A percentile compares a stretch with the other conserved stretches of the same genome.
These are phyloP conservation scores for Parazoanthus swiftii DNA, from an alignment of 92 coral and sea anemone genomes.

Conservation along the genomic window DNA sequence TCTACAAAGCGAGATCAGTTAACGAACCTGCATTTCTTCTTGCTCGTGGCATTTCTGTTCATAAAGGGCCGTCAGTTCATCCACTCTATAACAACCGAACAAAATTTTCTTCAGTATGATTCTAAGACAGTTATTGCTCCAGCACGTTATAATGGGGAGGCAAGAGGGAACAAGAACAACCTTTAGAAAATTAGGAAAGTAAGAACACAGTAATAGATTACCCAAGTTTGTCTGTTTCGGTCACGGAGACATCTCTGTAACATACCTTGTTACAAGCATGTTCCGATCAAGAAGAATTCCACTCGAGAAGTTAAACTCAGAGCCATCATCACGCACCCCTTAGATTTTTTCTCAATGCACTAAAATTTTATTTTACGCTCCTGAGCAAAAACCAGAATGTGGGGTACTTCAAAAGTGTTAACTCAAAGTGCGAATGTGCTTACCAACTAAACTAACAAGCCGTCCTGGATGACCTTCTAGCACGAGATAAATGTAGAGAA, in stretches of 20 bases:
- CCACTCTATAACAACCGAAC: conserved; percentile 16
- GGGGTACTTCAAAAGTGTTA: not conserved
- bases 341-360: not conserved
- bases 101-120: not conserved
- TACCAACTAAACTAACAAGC: too few relatives aligned
- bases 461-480: too few relatives aligned
- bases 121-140: not conserved
- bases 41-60: conserved; percentile 35
- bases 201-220: too few relatives aligned
- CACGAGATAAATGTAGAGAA: too few relatives aligned
- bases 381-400: not conserved
- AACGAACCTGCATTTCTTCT: conserved; percentile 25
- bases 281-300: too few relatives aligned
- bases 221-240: too few relatives aligned
- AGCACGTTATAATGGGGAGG: not conserved
- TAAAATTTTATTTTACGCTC: not conserved
- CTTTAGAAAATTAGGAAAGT: too few relatives aligned
- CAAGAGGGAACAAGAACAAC: too few relatives aligned
- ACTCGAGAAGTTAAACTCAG: not conserved
- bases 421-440: too few relatives aligned
- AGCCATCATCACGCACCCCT: not conserved
- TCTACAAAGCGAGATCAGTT: too few relatives aligned
- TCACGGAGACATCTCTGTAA: too few relatives aligned
- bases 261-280: too few relatives aligned
- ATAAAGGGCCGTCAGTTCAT: conserved; percentile 15